Evolutionary conservation across 1,140 invertebrate genomes (phyloP).

Genomic region (Drosophila athabasca): DNA sequence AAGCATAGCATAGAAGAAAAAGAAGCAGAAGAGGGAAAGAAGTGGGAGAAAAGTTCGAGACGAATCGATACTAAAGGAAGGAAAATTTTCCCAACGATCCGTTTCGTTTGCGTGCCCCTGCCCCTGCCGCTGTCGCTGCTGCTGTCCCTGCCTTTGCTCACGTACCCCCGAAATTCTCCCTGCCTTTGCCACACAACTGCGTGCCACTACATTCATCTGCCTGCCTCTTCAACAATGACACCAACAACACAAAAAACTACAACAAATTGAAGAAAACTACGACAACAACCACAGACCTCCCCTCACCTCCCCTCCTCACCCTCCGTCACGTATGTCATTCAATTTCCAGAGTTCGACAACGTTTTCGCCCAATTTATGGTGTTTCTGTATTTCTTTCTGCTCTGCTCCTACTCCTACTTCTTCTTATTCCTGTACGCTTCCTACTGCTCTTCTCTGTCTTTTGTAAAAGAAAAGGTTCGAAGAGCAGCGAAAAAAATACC

Average conservation of each 20-base stretch:
- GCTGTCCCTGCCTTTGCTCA: too few species aligned
- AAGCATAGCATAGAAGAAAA: constrained; percentile 14
- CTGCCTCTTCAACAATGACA: neutral
- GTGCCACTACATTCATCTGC: too few species aligned
- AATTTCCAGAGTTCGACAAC: constrained; percentile 54
- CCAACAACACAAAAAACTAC: neutral
- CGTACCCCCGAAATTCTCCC: too few species aligned
- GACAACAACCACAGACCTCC: constrained; percentile 22
- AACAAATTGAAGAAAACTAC: constrained; percentile 5
- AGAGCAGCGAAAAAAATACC: constrained; percentile 9
- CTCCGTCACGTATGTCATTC: constrained; percentile 33
- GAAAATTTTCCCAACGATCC: constrained; percentile 72
- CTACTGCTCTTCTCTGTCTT: constrained; percentile 18
- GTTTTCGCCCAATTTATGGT: constrained; percentile 65
- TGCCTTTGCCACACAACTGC: too few species aligned
- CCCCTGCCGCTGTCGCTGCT: too few species aligned
- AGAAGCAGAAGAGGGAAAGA: constrained; percentile 20
- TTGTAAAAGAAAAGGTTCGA: constrained; percentile 19
- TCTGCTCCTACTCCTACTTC: constrained; percentile 2
- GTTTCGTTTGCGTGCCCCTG: constrained; percentile 47
- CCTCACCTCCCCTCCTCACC: too few species aligned
- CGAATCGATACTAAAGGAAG: constrained; percentile 47
- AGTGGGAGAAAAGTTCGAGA: constrained; percentile 8
- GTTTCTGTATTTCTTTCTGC: constrained; percentile 29
- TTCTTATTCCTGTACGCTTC: too few species aligned